A percentile compares a stretch with the other conserved stretches of the same genome.
Evolutionary conservation across 2,113 vertebrate genomes (phyloP).

Genomic region (Actenoides hombroni): DNA sequence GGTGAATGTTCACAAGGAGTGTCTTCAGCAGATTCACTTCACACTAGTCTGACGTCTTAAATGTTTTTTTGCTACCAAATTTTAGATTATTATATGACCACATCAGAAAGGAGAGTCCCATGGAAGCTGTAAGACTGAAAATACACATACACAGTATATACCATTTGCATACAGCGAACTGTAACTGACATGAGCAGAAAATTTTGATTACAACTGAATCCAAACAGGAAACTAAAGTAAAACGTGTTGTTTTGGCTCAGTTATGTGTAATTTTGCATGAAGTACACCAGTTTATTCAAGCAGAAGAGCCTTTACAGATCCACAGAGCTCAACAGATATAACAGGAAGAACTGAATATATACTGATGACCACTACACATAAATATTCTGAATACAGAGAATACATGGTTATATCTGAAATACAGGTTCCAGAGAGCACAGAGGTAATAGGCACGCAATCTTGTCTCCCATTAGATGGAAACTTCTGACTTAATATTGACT

Average conservation of each 20-base stretch:
- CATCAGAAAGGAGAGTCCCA: neutral
- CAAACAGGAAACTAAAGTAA: conserved; percentile 1
- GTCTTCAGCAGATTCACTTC: neutral
- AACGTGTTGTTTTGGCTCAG: neutral
- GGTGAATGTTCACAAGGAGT: neutral
- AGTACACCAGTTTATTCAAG: neutral
- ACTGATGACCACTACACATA: neutral
- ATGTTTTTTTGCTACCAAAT: neutral
- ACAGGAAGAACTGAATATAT: neutral
- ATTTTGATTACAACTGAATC: neutral
- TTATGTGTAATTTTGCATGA: neutral
- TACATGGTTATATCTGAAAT: neutral
- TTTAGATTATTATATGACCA: neutral
- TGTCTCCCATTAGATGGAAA: neutral
- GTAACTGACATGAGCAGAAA: neutral
- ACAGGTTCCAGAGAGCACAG: neutral
- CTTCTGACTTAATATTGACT: conserved; percentile 19
- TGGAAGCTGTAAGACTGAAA: neutral
- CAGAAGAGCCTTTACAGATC: neutral
- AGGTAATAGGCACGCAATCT: neutral
- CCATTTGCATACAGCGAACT: neutral
- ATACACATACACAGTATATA: neutral
- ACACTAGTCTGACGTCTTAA: neutral
- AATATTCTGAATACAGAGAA: neutral
- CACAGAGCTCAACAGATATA: neutral